Base-by-base conservation (phyloP, 2,888 invertebrate species). In the Eudasyphora cyanicolor region DNA sequence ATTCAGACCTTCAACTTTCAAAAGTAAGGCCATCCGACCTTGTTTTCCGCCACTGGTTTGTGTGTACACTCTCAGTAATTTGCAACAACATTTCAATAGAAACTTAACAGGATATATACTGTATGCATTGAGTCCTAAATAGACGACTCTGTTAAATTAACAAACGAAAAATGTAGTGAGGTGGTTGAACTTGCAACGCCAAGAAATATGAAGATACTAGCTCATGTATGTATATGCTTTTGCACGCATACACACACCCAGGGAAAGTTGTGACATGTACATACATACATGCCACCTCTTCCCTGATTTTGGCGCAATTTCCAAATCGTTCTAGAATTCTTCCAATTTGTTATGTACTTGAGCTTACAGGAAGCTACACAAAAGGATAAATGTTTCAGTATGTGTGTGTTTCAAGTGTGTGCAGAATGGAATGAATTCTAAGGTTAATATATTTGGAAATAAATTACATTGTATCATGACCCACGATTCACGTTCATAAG, bases 131-230 rank as follows among this genome's bases (percentile, higher is more conserved):
- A 79, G 84, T 71, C 81, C 81, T 76, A 78, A 81, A 81, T 78
- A 75, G 76, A 77, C 60, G 75, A 32, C 64, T 74, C 60, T 60
- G 60, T 42, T 24, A 42, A 3, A 10, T 1, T 6, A 35, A 64
- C 17, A 35, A 32, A 38, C 10, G 21, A 35, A 64, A 67, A 54
- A n/a, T n/a, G n/a, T n/a, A n/a, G 60, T 75, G 78, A 84, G 84
- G 84, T 84, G 81, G 84, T 78, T 84, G 84, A 84, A 84, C 84
- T 84, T 84, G 84, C 67, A 79, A 75, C 77, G 78, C 78, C 70
- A 83, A 64, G 19, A 35, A 57, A 57, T 54, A 27, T n/a, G n/a
- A 57, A 27, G 57, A 14, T 27, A 5, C 19, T 49, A n/a, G 2
- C 17, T 29, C 19, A 29, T 42, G 19, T 24, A 67, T 21, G 12